These are phyloP conservation scores for Acanthurus leucopareius DNA, from an alignment of 2,797 vertebrate species.

Conservation along the genomic window DNA sequence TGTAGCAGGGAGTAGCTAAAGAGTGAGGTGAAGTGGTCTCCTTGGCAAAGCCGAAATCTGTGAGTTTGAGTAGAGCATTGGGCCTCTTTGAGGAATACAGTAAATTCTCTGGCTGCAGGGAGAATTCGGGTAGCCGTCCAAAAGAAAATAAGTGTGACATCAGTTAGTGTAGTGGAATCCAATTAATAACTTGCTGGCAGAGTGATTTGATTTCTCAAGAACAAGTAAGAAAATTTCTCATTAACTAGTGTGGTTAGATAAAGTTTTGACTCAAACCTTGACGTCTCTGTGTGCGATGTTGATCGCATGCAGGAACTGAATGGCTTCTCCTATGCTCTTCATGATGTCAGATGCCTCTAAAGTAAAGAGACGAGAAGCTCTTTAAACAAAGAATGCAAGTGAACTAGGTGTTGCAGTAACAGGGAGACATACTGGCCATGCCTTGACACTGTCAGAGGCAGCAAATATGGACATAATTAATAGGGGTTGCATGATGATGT, in stretches of 20 bases:
- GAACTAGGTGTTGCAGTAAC: background rate
- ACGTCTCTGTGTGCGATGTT: slow-evolving; percentile 98
- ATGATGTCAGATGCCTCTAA: slow-evolving; percentile 98
- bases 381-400: slow-evolving; percentile 10
- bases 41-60: slow-evolving; percentile 99
- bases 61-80: slow-evolving; percentile 94
- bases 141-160: background rate
- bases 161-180: background rate
- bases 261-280: slow-evolving; percentile 86
- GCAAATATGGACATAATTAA: background rate
- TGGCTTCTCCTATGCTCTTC: slow-evolving; percentile 98
- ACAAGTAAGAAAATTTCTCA: background rate
- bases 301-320: slow-evolving; percentile 95
- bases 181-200: background rate
- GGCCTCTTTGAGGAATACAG: slow-evolving; percentile 94
- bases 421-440: too few relatives aligned
- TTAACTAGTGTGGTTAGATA: background rate
- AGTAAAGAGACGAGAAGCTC: slow-evolving; percentile 17
- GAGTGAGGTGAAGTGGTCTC: slow-evolving; percentile 98
- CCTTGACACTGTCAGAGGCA: background rate
- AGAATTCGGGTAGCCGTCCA: background rate
- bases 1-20: slow-evolving; percentile 97
- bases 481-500: background rate
- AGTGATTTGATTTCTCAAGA: background rate
- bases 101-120: slow-evolving; percentile 94